These are phyloP conservation scores for Phycodurus eques DNA, from an alignment of 2,113 vertebrate genomes.

Conservation along the genomic window DNA sequence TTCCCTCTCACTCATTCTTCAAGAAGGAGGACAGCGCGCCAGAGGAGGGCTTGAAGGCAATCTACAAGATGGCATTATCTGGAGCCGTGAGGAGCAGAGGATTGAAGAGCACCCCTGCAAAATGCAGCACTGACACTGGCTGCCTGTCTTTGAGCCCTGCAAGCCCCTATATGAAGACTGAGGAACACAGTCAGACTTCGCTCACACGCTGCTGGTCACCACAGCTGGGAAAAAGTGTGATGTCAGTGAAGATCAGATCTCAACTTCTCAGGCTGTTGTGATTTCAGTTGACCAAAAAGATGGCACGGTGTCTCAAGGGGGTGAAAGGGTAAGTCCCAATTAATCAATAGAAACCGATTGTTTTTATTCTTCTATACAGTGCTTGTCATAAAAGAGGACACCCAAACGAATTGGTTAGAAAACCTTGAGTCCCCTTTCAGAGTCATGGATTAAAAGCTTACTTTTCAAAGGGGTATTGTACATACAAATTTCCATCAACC, in stretches of 20 bases:
- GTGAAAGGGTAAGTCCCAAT: slow-evolving; percentile 37
- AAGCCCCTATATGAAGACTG: slow-evolving; percentile 26
- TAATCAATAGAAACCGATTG: neutral
- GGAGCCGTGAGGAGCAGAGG: slow-evolving; percentile 52
- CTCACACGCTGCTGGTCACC: slow-evolving; percentile 8
- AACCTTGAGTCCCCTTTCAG: neutral
- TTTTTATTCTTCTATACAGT: neutral
- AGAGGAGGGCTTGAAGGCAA: slow-evolving; percentile 62
- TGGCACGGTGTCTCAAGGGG: neutral
- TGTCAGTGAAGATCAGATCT: slow-evolving; percentile 1
- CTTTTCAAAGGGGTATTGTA: too few relatives aligned
- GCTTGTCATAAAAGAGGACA: neutral
- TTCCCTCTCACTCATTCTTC: slow-evolving; percentile 25
- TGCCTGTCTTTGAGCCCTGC: slow-evolving; percentile 1
- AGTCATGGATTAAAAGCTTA: neutral
- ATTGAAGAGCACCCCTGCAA: slow-evolving; percentile 1
- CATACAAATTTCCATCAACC: too few relatives aligned
- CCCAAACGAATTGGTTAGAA: neutral
- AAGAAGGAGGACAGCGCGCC: slow-evolving; percentile 53
- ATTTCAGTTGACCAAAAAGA: slow-evolving; percentile 23
- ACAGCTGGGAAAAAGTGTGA: neutral
- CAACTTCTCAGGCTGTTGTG: neutral
- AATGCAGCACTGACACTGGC: neutral
- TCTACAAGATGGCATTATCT: slow-evolving; percentile 70
- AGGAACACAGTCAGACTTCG: neutral